Base-by-base conservation (phyloP, 2,113 vertebrate genomes). In the Illadopsis cleaveri region DNA sequence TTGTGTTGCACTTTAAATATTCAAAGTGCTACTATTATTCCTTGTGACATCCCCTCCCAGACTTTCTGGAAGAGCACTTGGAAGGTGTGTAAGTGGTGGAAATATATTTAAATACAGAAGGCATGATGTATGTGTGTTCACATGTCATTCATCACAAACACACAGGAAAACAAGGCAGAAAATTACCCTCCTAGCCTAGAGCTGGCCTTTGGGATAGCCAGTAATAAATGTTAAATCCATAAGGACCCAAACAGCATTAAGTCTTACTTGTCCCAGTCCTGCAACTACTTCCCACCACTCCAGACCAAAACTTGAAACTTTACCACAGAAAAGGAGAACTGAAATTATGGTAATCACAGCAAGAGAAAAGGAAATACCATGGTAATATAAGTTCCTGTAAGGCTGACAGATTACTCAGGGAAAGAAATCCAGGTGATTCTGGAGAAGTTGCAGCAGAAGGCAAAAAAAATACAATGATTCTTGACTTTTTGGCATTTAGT, bases 381-480 rank as follows among this genome's bases (percentile, higher is more conserved):
- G 11, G 28, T 27, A 65, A 37, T 77, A 5, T 3, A 70, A 44
- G 7, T 40, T 80, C 37, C 48, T 82, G 35, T 8, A 64, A 64
- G 28, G 65, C 9, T 1, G 1, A 79, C 5, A 0, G 1, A 24
- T 71, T 82, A 38, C 44, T 86, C 44, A 44, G 9, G 12, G n/a
- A n/a, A 81, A 88, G 70, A 71, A 25, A 3, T 33, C 22, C n/a
- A 57, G 40, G 9, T 68, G 30, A 88, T 51, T 5, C 38, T 76
- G 44, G 12, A 18, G 30, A 86, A 82, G 24, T 10, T 27, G 12
- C 13, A 76, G 23, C 33, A 79, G 12, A 73, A 53, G 7, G 23
- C 80, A 95, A 75, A 73, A 61, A 42, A 18, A 18, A 4, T 1
- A 2, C 16, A 27, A 47, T 44, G 30, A 15, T 12, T 80, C 23